phyloP scores from a whole-genome alignment of 1,140 invertebrate genomes.

The Arctopsyche grandis region DNA sequence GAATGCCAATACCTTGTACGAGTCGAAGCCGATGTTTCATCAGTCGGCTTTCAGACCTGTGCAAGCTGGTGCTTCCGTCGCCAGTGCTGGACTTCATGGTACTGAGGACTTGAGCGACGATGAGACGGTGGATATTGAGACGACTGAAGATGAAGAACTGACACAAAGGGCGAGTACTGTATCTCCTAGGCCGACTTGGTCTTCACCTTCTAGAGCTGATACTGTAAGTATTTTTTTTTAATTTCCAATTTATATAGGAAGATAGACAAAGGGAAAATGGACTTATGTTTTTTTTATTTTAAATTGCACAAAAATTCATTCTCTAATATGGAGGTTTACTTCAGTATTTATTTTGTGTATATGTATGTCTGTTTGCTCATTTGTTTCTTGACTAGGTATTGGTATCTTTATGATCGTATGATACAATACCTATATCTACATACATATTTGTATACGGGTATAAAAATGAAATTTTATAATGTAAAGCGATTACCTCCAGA shows the following conservation, averaged over 20 bases:
- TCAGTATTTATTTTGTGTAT: no score
- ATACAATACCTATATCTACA: no score
- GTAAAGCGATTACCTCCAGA: no score
- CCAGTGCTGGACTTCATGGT: conserved; percentile 38
- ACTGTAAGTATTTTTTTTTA: conserved; percentile 38
- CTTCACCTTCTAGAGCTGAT: conserved; percentile 42
- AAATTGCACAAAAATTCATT: no score
- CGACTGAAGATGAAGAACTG: conserved; percentile 66
- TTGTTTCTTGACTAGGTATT: no score
- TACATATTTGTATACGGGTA: no score
- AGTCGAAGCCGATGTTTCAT: conserved; percentile 58
- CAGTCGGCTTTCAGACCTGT: conserved; percentile 77
- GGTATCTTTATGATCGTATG: no score
- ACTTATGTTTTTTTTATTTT: no score
- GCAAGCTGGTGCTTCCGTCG: conserved; percentile 53
- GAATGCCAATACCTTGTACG: conserved; percentile 47
- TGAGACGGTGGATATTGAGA: conserved; percentile 71
- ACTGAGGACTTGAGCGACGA: conserved; percentile 64
- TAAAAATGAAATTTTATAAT: no score
- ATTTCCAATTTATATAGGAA: background rate
- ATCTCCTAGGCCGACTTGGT: conserved; percentile 43
- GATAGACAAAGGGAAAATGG: background rate
- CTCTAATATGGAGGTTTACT: no score
- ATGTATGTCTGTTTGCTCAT: no score
- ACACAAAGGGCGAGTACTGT: conserved; percentile 35